Percentiles rank a stretch among this genome's conserved stretches.
phyloP scores from a whole-genome alignment of 2,888 invertebrate species.

The Hirtodrosophila histrioides region DNA sequence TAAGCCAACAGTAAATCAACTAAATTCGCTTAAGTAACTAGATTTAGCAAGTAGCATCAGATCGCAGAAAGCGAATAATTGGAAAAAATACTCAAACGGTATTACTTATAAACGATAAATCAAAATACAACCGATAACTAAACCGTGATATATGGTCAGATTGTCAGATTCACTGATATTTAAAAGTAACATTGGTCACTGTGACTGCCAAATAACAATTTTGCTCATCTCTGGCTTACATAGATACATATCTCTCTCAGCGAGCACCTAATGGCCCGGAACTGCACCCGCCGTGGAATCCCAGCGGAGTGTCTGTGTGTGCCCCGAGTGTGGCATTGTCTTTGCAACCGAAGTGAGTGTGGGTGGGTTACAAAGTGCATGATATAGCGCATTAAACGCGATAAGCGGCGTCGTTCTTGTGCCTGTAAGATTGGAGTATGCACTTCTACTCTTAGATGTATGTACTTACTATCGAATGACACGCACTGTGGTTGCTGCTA shows the following conservation, averaged over 20 bases:
- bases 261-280: conserved; percentile 70
- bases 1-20: too few relatives aligned
- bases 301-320: conserved; percentile 18
- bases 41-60: too few relatives aligned
- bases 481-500: conserved; percentile 34
- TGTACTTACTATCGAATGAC: conserved; percentile 30
- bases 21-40: too few relatives aligned
- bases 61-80: too few relatives aligned
- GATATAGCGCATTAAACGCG: conserved; percentile 64
- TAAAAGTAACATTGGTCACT: too few relatives aligned
- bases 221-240: background rate
- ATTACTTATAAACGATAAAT: too few relatives aligned
- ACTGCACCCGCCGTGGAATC: conserved; percentile 32
- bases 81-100: too few relatives aligned
- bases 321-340: conserved; percentile 30
- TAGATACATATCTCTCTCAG: conserved; percentile 20
- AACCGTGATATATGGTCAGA: too few relatives aligned
- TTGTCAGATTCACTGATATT: too few relatives aligned
- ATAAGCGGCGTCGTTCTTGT: conserved; percentile 54
- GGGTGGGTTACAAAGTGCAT: conserved; percentile 41
- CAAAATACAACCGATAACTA: too few relatives aligned
- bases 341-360: conserved; percentile 15
- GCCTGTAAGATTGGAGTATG: conserved; percentile 36
- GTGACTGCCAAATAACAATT: too few relatives aligned
- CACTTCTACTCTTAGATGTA: conserved; percentile 8